Base-by-base conservation (phyloP, 2,888 invertebrate species). In the Villa cingulata region DNA sequence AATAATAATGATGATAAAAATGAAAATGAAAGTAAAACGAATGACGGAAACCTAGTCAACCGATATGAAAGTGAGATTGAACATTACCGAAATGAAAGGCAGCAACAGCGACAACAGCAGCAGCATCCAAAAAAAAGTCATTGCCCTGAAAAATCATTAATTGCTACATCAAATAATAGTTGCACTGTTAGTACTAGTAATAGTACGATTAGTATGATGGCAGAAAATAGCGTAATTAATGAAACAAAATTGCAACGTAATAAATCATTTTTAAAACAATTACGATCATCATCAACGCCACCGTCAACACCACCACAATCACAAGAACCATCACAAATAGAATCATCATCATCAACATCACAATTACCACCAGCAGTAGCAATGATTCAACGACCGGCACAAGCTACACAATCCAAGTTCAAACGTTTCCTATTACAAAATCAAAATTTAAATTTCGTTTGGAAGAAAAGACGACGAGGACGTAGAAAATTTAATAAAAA, bases 391-490 rank as follows among this genome's bases (percentile, higher is more conserved):
- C n/a, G n/a, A n/a, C n/a, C n/a, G n/a, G n/a, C n/a, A 16, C 12
- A 16, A 16, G 19, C 27, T 29, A 27, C 36, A 32, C 12, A 41
- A 19, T 46, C 42, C 41, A 49, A 49, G 34, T 46, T 49, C 19
- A 50, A 47, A 40, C 37, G 44, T 23, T 50, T 50, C 36, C 15
- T 42, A 29, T 37, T 43, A 15, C 36, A 43, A 20, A 40, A 43
- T 23, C 46, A 49, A 37, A 49, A 49, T 46, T 32, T 43, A 14
- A 49, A 46, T 43, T 50, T 46, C 23, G 38, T 36, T 32, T 46
- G 43, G 46, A 49, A 39, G 40, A 49, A 49, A n/a, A 23, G 37
- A 23, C 43, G 37, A 20, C 29, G 29, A 12, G 27, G 37, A 23
- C 43, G 37, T 16, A 9, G 29, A 12, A 32, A 32, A 32, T 32